These are phyloP conservation scores for Drosophila murphyi DNA, from an alignment of 1,140 invertebrate species.

Conservation along the genomic window DNA sequence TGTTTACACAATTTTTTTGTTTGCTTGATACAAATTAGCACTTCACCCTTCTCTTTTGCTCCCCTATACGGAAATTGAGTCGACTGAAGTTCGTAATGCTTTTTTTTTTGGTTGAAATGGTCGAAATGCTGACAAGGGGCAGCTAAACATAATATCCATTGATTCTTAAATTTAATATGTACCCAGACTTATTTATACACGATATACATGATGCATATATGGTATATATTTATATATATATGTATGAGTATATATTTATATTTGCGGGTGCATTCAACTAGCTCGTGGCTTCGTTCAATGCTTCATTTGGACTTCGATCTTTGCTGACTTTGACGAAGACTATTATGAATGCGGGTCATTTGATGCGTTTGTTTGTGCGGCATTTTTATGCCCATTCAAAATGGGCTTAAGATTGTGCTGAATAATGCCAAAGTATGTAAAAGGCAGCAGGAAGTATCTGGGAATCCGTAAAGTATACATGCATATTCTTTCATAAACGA, in stretches of 20 bases:
- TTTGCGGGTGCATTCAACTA: conserved; percentile 66
- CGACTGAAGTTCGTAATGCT: background rate
- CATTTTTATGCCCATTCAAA: conserved; percentile 5
- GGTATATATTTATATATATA: conserved; percentile 4
- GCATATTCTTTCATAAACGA: too few species aligned
- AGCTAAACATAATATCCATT: conserved; percentile 1
- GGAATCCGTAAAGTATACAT: too few species aligned
- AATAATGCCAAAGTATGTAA: too few species aligned
- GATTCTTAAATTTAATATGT: conserved; percentile 4
- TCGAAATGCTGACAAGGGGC: background rate
- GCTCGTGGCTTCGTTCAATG: conserved; percentile 12
- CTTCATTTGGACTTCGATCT: conserved; percentile 62
- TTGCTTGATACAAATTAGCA: conserved; percentile 52
- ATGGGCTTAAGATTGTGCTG: background rate
- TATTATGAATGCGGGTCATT: conserved; percentile 78
- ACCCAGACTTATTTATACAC: background rate
- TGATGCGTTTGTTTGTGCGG: conserved; percentile 46
- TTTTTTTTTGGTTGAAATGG: conserved; percentile 9
- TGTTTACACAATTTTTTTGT: conserved; percentile 35
- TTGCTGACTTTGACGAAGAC: conserved; percentile 51
- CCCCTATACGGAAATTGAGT: conserved; percentile 18
- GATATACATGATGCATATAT: background rate
- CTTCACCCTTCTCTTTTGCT: conserved; percentile 9
- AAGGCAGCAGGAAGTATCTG: too few species aligned
- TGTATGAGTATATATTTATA: background rate